These are phyloP conservation scores for Bombus terrestris DNA, from an alignment of 1,140 invertebrate species.

Conservation along the genomic window DNA sequence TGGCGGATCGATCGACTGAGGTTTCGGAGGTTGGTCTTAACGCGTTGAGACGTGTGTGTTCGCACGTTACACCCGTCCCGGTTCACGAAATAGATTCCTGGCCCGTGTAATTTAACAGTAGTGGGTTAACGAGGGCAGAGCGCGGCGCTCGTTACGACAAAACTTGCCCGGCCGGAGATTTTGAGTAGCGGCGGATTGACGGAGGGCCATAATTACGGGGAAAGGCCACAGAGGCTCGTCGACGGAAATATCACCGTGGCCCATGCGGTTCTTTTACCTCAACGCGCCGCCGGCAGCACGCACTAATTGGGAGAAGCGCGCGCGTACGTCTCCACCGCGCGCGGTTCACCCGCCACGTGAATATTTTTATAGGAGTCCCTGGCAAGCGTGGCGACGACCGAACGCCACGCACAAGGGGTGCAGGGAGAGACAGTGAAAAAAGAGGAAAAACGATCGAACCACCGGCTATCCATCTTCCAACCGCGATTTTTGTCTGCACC, in stretches of 20 bases:
- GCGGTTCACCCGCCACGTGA: slow-evolving; percentile 55
- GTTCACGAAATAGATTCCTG: slow-evolving; percentile 27
- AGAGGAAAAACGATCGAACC: slow-evolving; percentile 60
- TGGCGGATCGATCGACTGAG: background rate
- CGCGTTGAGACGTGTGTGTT: background rate
- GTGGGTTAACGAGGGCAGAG: slow-evolving; percentile 61
- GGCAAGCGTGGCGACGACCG: slow-evolving; percentile 38
- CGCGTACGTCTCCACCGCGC: slow-evolving; percentile 74
- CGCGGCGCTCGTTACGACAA: slow-evolving; percentile 56
- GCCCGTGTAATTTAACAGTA: slow-evolving; percentile 65
- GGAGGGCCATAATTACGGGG: slow-evolving; percentile 75
- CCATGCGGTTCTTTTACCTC: slow-evolving; percentile 76
- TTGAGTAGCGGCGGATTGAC: slow-evolving; percentile 75
- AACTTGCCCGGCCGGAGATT: slow-evolving; percentile 46
- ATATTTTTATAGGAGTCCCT: slow-evolving; percentile 69
- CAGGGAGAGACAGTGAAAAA: slow-evolving; percentile 24
- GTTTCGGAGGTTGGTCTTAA: background rate
- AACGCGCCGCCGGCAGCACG: slow-evolving; percentile 72
- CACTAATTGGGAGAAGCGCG: slow-evolving; percentile 81
- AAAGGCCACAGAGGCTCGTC: slow-evolving; percentile 77
- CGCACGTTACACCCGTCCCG: background rate
- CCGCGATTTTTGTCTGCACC: slow-evolving; percentile 64
- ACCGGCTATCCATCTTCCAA: slow-evolving; percentile 76
- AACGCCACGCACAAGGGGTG: background rate
- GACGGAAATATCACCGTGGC: slow-evolving; percentile 81